These are phyloP conservation scores for Ciona savignyi DNA, from an alignment of 23 tunicate genomes.

Conservation along the genomic window DNA sequence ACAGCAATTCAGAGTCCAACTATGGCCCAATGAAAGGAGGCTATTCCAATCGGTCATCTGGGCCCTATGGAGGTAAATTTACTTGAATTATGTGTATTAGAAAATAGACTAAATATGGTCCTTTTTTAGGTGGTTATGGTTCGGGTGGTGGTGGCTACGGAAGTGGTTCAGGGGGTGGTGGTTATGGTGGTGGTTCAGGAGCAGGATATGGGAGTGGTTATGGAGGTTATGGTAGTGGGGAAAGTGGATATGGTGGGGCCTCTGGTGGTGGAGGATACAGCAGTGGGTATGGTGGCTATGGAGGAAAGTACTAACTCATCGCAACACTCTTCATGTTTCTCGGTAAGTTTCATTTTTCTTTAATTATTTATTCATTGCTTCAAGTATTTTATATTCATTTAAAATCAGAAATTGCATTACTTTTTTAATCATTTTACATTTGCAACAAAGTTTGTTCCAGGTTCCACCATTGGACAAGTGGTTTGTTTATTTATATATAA, in stretches of 20 bases:
- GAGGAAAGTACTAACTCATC: not conserved
- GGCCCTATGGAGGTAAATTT: not conserved
- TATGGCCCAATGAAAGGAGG: not conserved
- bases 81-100: no score
- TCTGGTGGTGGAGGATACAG: slow-evolving; percentile 6
- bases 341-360: no score
- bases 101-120: no score
- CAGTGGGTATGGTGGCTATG: slow-evolving; percentile 33
- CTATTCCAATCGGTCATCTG: not conserved
- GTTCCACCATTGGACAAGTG: no score
- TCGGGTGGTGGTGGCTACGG: slow-evolving; percentile 19
- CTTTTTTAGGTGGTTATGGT: slow-evolving; percentile 44
- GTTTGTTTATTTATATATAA: no score
- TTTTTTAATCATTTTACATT: no score
- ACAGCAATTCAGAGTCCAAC: not conserved
- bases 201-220: slow-evolving; percentile 42
- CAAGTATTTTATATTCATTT: no score
- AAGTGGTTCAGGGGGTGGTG: slow-evolving; percentile 13
- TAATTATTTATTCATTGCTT: no score
- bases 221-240: slow-evolving; percentile 21
- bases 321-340: not conserved
- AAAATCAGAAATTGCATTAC: no score
- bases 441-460: no score
- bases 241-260: slow-evolving; percentile 9
- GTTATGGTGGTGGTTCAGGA: slow-evolving; percentile 44